Base-by-base conservation (phyloP, 2,113 vertebrate species). In the Caranx melampygus region DNA sequence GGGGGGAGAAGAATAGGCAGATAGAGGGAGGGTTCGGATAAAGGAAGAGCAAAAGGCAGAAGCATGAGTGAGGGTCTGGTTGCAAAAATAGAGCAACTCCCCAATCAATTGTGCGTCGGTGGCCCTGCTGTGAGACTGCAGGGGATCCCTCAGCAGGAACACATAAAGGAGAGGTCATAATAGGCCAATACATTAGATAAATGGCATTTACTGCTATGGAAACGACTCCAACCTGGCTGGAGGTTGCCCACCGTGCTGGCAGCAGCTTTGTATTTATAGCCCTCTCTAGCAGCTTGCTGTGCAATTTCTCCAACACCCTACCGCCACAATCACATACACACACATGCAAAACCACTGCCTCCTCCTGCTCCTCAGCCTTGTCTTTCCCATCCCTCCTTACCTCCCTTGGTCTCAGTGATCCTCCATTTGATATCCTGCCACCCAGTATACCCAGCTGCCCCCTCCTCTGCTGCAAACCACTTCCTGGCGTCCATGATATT, bases 171-270 rank as follows among this genome's bases (percentile, higher is more conserved):
- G 91, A 86, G 88, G 91, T 91, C 70, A 77, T 91, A 93, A 90
- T 91, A 86, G 90, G 90, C 91, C 88, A 88, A 91, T 91, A 90
- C 87, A 91, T 91, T 89, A 91, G 90, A 91, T 91, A 92, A 93
- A 92, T 92, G 91, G 80, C 91, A 87, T 92, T 93, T 89, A 92
- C 87, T 89, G 90, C 91, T 90, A 91, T 91, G 89, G 90, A 91
- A 93, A 92, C 67, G 84, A 87, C 90, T 91, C 87, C 89, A 85
- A 92, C 84, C 91, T 90, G 90, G 91, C 87, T 91, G 90, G 89
- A 92, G 87, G 81, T 90, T 85, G 88, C 87, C 91, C 87, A 87
- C 84, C 52, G 37, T 59, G 87, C 86, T 86, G 82, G 86, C 88
- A 88, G 88, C 87, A 81, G 72, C 76, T 78, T 92, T 85, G 82